A percentile compares a stretch with the other conserved stretches of the same genome.
These are phyloP conservation scores for Oxyteleia sp. DNA, from an alignment of 2,888 invertebrate species.

Conservation along the genomic window DNA sequence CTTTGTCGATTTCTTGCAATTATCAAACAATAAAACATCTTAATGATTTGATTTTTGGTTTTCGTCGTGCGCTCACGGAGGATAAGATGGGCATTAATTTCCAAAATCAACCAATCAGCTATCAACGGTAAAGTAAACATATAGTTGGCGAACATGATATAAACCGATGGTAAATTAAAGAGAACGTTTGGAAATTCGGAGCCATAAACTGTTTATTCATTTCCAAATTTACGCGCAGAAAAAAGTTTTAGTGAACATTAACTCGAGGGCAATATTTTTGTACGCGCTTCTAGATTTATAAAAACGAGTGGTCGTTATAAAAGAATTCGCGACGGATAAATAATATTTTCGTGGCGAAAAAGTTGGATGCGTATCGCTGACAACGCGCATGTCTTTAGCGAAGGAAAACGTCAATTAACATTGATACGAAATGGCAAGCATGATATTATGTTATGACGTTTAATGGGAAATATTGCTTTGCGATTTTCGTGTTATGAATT, in stretches of 20 bases:
- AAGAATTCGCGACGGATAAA: background rate
- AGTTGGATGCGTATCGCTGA: too few species aligned
- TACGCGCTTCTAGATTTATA: conserved; percentile 3
- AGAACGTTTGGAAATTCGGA: conserved; percentile 45
- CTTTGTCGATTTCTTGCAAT: conserved; percentile 83
- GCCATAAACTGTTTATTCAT: conserved; percentile 49
- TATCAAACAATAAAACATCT: conserved; percentile 83
- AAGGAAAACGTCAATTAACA: too few species aligned
- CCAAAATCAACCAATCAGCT: conserved; percentile 67
- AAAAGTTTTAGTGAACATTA: conserved; percentile 19
- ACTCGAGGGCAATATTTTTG: background rate
- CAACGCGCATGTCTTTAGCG: too few species aligned
- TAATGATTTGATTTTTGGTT: conserved; percentile 81
- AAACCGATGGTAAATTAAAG: conserved; percentile 61
- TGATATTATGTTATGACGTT: too few species aligned
- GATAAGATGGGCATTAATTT: conserved; percentile 64
- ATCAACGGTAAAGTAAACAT: conserved; percentile 43
- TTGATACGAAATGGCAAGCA: too few species aligned
- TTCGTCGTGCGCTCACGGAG: conserved; percentile 55
- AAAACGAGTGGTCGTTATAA: conserved; percentile 1
- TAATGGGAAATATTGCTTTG: too few species aligned
- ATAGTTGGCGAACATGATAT: conserved; percentile 49
- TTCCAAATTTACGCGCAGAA: conserved; percentile 43
- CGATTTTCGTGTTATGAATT: too few species aligned
- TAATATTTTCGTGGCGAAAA: background rate